Evolutionary conservation across 1,140 invertebrate species (phyloP), one percentile per base, ranked within the genome.

Genomic region (Cydia pomonella): DNA sequence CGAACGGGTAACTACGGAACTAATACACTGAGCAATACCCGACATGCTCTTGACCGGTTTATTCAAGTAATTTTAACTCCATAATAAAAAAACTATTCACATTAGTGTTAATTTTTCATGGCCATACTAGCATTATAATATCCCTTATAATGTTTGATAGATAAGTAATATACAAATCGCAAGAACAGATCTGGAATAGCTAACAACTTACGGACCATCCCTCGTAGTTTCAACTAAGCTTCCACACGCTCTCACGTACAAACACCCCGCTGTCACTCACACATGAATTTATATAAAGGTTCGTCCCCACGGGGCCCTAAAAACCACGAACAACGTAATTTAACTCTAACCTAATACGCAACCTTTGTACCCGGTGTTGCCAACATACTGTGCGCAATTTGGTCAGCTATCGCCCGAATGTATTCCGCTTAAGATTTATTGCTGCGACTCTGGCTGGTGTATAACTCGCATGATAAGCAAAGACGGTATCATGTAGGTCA

Each of bases 341-440:
- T 78, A 78, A 80, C 79, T 78, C 76, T 23, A 69, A 76, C 79
- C 80, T 82, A 80, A 80, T 79, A 79, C 77, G 76, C 82, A 81
- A 83, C 83, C 82, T 82, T 77, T 85, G 75, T 59, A 23, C 53
- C 75, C 77, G 77, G 76, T 82, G 84, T 82, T 77, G 79, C 81
- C 81, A 84, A 69, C 64, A 38, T n/a, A 66, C 63, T 66, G 21
- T n/a, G 64, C 64, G 64, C 83, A 86, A 86, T 88, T 89, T 84
- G 78, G 85, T 80, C 78, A 74, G 83, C 84, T 84, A 84, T 88
- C 87, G 83, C 81, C 77, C 79, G 78, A 77, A 76, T 82, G 78
- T 83, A 86, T 88, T 88, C 81, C 71, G 69, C 53, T 75, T 72
- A 74, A 79, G 83, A 91, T 91, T 91, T 91, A 90, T 85, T 72